phyloP scores from a whole-genome alignment of 2,113 vertebrate species.

The Hemicordylus capensis region DNA sequence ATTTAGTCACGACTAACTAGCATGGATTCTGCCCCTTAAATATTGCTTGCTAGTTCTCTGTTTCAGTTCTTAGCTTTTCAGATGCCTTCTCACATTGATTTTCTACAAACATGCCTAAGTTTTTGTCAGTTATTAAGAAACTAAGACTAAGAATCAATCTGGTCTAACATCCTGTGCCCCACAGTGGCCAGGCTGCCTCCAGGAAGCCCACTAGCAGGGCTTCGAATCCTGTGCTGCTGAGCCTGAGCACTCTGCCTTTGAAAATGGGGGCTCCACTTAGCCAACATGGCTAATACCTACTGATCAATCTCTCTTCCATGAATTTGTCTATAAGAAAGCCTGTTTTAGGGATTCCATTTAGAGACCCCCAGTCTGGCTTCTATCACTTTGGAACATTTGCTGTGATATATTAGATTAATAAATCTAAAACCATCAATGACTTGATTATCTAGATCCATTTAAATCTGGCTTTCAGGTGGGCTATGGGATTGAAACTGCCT shows the following conservation, averaged over 20 bases:
- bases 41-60: too few relatives aligned
- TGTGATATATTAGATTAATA: too few relatives aligned
- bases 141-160: background rate
- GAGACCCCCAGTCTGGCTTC: slow-evolving; percentile 22
- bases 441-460: too few relatives aligned
- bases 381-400: slow-evolving; percentile 5
- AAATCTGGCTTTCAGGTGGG: too few relatives aligned
- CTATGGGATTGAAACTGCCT: too few relatives aligned
- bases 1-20: too few relatives aligned
- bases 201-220: background rate
- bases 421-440: slow-evolving; percentile 32
- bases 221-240: background rate
- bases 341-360: background rate
- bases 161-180: background rate
- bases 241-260: background rate
- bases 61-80: slow-evolving; percentile 11
- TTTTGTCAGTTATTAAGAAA: slow-evolving; percentile 35
- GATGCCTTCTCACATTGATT: background rate
- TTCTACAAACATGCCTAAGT: slow-evolving; percentile 29
- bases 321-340: background rate
- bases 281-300: background rate
- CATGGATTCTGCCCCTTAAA: too few relatives aligned
- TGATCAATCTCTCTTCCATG: background rate
- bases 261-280: background rate
- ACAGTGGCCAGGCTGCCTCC: background rate